A percentile compares a stretch with the other conserved stretches of the same genome.
phyloP scores from a whole-genome alignment of 2,888 invertebrate species.

The Mythimna ferrago region DNA sequence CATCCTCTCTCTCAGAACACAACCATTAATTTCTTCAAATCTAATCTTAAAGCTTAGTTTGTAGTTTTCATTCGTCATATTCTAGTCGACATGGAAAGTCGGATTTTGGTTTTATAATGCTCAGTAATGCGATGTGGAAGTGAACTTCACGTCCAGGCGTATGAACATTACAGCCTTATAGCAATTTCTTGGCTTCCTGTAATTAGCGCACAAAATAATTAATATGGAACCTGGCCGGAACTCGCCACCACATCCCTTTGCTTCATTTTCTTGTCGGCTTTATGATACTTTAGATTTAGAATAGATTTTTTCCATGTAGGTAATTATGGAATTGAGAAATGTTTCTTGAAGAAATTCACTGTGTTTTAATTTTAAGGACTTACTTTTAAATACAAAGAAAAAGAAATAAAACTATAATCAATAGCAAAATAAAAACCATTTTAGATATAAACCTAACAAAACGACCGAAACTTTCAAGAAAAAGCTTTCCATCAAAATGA shows the following conservation, averaged over 20 bases:
- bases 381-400: no score
- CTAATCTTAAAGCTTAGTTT: constrained; percentile 7
- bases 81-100: constrained; percentile 44
- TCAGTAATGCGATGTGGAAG: constrained; percentile 52
- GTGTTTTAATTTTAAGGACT: not conserved
- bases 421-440: not conserved
- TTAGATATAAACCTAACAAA: not conserved
- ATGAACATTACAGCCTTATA: constrained; percentile 51
- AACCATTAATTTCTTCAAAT: constrained; percentile 18
- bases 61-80: constrained; percentile 21
- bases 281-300: constrained; percentile 25
- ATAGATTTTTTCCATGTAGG: not conserved
- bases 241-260: constrained; percentile 62
- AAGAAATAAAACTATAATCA: not conserved
- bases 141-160: constrained; percentile 33
- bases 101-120: constrained; percentile 51
- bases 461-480: constrained; percentile 1
- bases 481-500: constrained; percentile 24
- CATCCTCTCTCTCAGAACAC: not conserved
- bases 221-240: constrained; percentile 67
- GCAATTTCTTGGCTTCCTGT: constrained; percentile 70
- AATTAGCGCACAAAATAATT: constrained; percentile 64
- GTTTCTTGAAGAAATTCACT: not conserved
- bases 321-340: not conserved
- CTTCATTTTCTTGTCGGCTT: constrained; percentile 30